A percentile compares a stretch with the other conserved stretches of the same genome.
Conservation (phyloP, 2,113 vertebrate species). For the Prolemur simus region DNA sequence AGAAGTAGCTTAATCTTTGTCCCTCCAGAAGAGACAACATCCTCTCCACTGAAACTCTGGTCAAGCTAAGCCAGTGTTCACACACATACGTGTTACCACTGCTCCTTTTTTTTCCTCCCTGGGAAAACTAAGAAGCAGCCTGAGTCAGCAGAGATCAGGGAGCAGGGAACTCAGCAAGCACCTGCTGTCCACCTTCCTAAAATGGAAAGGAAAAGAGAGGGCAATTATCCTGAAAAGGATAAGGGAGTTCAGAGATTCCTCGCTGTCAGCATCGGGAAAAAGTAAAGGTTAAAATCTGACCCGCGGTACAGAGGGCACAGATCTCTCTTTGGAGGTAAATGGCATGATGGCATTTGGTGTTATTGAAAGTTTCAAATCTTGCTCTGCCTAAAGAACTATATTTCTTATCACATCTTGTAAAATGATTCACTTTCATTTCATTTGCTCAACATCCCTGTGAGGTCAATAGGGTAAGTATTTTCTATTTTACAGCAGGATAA, state of each 20-base stretch:
- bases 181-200: conserved; percentile 81
- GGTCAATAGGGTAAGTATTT: not conserved
- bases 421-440: conserved; percentile 1
- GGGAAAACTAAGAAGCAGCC: not conserved
- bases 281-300: not conserved
- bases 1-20: not conserved
- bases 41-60: not conserved
- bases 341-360: not conserved
- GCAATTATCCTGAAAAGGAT: not conserved
- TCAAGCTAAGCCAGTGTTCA: not conserved
- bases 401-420: not conserved
- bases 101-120: not conserved
- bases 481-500: not conserved
- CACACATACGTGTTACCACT: too few species aligned
- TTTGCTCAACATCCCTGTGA: not conserved
- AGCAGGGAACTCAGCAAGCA: conserved; percentile 69
- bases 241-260: conserved; percentile 21
- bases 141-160: conserved; percentile 64
- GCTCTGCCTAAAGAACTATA: not conserved
- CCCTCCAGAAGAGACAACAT: not conserved
- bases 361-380: not conserved
- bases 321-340: not conserved
- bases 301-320: not conserved
- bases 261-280: conserved; percentile 31
- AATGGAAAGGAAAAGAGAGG: conserved; percentile 78